Base-by-base conservation (phyloP, 1,140 invertebrate genomes). In the Zaprionus capensis region DNA sequence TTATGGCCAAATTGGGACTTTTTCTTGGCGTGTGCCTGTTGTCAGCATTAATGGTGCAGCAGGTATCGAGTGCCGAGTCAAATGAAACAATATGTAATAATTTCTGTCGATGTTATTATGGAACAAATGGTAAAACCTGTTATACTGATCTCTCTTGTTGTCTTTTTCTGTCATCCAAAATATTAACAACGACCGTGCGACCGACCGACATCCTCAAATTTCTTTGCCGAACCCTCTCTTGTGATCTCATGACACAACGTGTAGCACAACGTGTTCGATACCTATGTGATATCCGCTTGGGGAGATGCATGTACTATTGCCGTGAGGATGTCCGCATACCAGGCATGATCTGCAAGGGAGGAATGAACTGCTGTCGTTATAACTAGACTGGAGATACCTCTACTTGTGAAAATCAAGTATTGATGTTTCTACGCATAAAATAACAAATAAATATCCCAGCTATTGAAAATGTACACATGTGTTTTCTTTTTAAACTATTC, bases 181-280 rank as follows among this genome's bases (percentile, higher is more conserved):
- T 26, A 26, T 26, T 4, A 78, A 78, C 44, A 44, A 49, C 34
- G 49, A 61, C 68, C 68, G 65, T 51, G 31, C 5, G 36, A 57
- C 1, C 6, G 1, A 31, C 6, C 44, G 65, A 74, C 61, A 1
- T 34, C 63, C 66, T 14, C 44, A 55, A 24, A 74, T 15, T 75
- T n/a, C 31, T 63, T 7, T 31, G 28, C 7, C 7, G 0, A 31
- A 31, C 6, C 9, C 28, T 31, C 28, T 68, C 28, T 31, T 31
- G 7, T 31, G 28, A 6, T 9, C 2, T 31, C 0, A 31, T 9
- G 6, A 6, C 26, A 28, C 26, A n/a, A n/a, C n/a, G n/a, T 76
- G 46, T 74, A 92, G 91, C 91, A 75, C 87, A 80, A 49, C 73
- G 87, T 2, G 84, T 79, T 66, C 91, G 87, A 84, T 91, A 87